A percentile compares a stretch with the other conserved stretches of the same genome.
Conservation (phyloP, 92 coral and sea anemone species). For the Palythoa grandiflora region DNA sequence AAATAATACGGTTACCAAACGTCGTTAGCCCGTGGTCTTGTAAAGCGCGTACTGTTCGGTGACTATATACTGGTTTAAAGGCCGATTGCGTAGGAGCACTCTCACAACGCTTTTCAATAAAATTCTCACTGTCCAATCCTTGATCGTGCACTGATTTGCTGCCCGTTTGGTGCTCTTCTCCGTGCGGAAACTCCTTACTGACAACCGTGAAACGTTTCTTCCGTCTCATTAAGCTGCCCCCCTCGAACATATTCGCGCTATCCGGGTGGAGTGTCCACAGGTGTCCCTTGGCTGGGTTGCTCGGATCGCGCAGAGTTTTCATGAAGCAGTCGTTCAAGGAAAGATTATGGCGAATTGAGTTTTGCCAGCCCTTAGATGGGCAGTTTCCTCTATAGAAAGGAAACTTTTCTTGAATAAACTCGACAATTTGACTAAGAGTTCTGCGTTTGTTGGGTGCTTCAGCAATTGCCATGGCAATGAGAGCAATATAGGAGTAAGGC, state of each 20-base stretch:
- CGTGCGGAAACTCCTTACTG: background rate
- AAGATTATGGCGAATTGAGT: conserved; percentile 93
- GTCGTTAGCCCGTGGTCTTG: background rate
- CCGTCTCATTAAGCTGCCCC: conserved; percentile 92
- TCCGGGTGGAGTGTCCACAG: conserved; percentile 88
- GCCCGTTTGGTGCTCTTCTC: background rate
- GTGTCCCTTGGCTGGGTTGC: conserved; percentile 82
- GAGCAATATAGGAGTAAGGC: conserved; percentile 90
- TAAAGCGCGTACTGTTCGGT: background rate
- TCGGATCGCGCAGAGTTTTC: conserved; percentile 81
- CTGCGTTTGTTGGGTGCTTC: conserved; percentile 77
- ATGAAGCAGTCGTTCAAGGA: conserved; percentile 93
- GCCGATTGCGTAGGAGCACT: background rate
- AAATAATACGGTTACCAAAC: background rate
- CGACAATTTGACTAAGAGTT: conserved; percentile 84
- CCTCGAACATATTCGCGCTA: conserved; percentile 86
- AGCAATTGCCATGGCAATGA: conserved; percentile 89
- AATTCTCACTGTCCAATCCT: background rate
- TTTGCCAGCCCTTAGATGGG: conserved; percentile 92
- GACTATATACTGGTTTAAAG: conserved; percentile 3
- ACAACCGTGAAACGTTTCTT: conserved; percentile 74
- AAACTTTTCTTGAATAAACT: conserved; percentile 74
- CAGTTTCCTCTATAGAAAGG: conserved; percentile 74
- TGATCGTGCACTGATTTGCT: background rate
- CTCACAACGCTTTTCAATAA: background rate